A percentile compares a stretch with the other conserved stretches of the same genome.
phyloP scores from a whole-genome alignment of 2,888 invertebrate species.

The Lycaena phlaeas region DNA sequence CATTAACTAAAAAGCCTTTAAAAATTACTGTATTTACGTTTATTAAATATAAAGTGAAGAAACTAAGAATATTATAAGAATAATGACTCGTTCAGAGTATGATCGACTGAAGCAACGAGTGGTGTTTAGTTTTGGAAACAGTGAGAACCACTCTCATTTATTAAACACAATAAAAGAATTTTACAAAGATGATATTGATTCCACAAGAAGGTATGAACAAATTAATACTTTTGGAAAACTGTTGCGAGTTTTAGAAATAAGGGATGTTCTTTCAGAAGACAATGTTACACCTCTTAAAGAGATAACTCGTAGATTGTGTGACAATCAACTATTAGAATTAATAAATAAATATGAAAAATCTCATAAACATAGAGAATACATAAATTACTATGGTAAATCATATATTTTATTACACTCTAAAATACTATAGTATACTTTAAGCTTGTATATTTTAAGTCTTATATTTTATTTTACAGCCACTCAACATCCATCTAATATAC shows the following conservation, averaged over 20 bases:
- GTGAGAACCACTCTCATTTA: slow-evolving; percentile 35
- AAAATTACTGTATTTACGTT: too few relatives aligned
- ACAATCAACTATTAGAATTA: slow-evolving; percentile 29
- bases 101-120: slow-evolving; percentile 37
- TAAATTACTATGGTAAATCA: slow-evolving; percentile 39
- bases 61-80: too few relatives aligned
- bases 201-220: slow-evolving; percentile 46
- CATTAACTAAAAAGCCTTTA: too few relatives aligned
- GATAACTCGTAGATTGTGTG: slow-evolving; percentile 37
- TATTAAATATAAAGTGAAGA: too few relatives aligned
- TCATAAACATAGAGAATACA: slow-evolving; percentile 27
- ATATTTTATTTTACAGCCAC: slow-evolving; percentile 23
- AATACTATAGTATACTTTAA: not conserved
- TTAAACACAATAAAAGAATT: slow-evolving; percentile 41
- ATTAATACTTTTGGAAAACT: slow-evolving; percentile 42
- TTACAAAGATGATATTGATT: slow-evolving; percentile 48
- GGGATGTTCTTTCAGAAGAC: slow-evolving; percentile 47
- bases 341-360: slow-evolving; percentile 38
- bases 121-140: slow-evolving; percentile 30
- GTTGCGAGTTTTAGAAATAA: slow-evolving; percentile 43
- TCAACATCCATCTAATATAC: slow-evolving; percentile 18
- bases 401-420: too few relatives aligned
- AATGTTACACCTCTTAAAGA: slow-evolving; percentile 42
- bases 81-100: slow-evolving; percentile 48
- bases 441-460: not conserved